phyloP scores from a whole-genome alignment of 2,797 vertebrate genomes.

The Borostomias antarcticus region DNA sequence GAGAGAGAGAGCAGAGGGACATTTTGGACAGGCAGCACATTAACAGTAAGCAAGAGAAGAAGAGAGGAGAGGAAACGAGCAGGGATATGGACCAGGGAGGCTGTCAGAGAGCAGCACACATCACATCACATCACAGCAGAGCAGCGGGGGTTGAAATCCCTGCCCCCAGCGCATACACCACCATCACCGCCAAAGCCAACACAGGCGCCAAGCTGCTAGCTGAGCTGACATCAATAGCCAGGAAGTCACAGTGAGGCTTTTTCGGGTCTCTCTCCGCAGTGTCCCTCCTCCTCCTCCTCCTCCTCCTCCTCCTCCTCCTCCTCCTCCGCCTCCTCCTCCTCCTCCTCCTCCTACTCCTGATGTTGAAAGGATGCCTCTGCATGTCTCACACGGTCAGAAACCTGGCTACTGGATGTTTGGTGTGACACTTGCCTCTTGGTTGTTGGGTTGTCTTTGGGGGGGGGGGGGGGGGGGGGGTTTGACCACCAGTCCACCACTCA shows the following conservation, averaged over 20 bases:
- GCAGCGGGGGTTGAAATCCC: slow-evolving; percentile 48
- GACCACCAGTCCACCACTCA: slow-evolving; percentile 39
- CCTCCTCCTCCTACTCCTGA: too few species aligned
- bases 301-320: too few species aligned
- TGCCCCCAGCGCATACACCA: slow-evolving; percentile 37
- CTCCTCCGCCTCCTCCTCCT: too few species aligned
- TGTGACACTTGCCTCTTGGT: slow-evolving; percentile 56
- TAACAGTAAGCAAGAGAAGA: slow-evolving; percentile 28
- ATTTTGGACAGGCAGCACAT: slow-evolving; percentile 33
- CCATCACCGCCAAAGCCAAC: background rate
- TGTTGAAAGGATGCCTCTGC: too few species aligned
- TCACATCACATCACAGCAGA: slow-evolving; percentile 15
- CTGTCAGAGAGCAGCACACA: background rate
- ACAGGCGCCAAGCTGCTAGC: too few species aligned
- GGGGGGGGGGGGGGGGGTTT: too few species aligned
- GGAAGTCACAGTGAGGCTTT: slow-evolving; percentile 47
- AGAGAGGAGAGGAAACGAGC: background rate
- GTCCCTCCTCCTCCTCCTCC: too few species aligned
- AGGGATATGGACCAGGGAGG: background rate
- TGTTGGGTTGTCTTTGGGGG: slow-evolving; percentile 15
- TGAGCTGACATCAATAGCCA: slow-evolving; percentile 49
- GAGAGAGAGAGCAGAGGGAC: background rate
- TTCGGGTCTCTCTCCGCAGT: too few species aligned
- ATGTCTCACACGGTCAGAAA: slow-evolving; percentile 22
- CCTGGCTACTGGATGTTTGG: slow-evolving; percentile 28